Evolutionary conservation across 2,113 vertebrate species (phyloP).

Genomic region (Bucco capensis): DNA sequence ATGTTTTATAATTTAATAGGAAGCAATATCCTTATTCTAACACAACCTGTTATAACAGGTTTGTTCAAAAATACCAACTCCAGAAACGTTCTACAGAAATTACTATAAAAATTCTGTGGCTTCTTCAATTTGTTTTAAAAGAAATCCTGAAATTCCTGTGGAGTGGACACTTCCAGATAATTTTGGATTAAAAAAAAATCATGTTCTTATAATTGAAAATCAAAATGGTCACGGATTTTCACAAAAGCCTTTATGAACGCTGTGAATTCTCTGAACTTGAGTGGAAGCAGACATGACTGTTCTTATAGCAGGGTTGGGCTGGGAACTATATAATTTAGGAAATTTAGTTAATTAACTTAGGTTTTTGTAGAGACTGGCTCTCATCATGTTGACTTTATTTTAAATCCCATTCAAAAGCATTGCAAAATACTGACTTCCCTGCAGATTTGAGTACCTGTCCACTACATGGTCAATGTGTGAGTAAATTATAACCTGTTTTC

Average conservation of each 20-base stretch:
- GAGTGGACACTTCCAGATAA: background rate
- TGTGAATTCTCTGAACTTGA: background rate
- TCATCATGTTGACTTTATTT: background rate
- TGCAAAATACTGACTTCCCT: background rate
- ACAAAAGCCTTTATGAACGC: background rate
- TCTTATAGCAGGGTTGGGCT: background rate
- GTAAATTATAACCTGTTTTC: conserved; percentile 25
- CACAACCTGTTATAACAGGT: background rate
- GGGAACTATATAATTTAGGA: background rate
- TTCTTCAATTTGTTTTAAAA: background rate
- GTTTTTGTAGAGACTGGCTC: background rate
- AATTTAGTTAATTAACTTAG: background rate
- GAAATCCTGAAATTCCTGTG: background rate
- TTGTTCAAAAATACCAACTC: background rate
- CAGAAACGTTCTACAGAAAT: background rate
- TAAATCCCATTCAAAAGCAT: background rate
- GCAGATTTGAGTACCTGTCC: background rate
- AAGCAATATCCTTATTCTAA: background rate
- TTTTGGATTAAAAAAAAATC: background rate
- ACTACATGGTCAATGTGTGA: background rate
- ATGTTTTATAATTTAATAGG: background rate
- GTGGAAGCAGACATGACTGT: background rate
- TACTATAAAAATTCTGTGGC: background rate
- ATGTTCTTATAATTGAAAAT: background rate
- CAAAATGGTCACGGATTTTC: background rate